Base-by-base conservation (phyloP, 2,113 vertebrate genomes). In the Myiozetetes cayanensis region DNA sequence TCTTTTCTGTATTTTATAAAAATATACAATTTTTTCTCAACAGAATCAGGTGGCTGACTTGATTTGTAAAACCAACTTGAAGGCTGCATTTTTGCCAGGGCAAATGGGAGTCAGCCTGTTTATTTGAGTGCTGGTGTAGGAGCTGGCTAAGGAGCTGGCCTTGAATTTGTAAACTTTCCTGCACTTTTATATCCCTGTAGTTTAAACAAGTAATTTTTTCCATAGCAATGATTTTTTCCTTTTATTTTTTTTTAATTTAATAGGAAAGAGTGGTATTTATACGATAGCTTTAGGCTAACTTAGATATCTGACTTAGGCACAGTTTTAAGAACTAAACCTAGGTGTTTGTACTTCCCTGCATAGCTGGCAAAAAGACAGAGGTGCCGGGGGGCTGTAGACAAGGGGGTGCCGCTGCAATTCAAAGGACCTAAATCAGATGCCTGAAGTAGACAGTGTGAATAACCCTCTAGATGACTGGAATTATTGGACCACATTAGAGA, bases 401-500 rank as follows among this genome's bases (percentile, higher is more conserved):
- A 83, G 17, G 20, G 33, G 21, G 15, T 43, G 23, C 63, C 8
- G 33, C 76, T 71, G 68, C 85, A 90, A 90, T 88, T 94, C 93
- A 93, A 92, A 96, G 59, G 68, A 90, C 86, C 65, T 90, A 77
- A 90, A 87, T 93, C 80, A 87, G 83, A 96, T 89, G 68, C 41
- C 61, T 92, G 68, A 84, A 89, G 76, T 78, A 92, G 92, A 77
- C 88, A 90, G 72, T 93, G 70, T 50, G 77, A 94, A 93, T 94
- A 93, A 50, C 50, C 65, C 56, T 77, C 53, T 94, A 46, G 67
- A 91, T 79, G 68, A 49, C 79, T 93, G 85, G 72, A 95, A 86
- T 96, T 97, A 95, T 59, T 96, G 89, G 72, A 92, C 88, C 80
- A 89, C 90, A 86, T 88, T 88, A 91, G 78, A 95, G 65, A 82